These are phyloP conservation scores for Xestoiulus laeticollis DNA, from an alignment of 2,888 invertebrate species.

Conservation along the genomic window DNA sequence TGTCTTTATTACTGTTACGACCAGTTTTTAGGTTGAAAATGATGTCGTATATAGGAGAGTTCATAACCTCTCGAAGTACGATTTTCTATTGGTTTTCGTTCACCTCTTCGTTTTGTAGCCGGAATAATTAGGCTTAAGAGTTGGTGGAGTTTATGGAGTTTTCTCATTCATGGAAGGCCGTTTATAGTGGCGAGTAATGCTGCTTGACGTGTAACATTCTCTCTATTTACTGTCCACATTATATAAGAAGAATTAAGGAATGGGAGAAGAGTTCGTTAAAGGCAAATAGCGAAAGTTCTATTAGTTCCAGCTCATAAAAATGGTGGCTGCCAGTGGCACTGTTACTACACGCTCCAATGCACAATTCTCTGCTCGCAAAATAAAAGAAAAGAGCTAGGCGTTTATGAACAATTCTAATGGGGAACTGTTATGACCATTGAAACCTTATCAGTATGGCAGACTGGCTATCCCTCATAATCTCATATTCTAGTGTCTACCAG, in stretches of 20 bases:
- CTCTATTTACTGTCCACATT: constrained; percentile 41
- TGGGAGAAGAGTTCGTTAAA: constrained; percentile 41
- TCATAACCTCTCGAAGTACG: not conserved
- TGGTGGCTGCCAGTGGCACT: constrained; percentile 33
- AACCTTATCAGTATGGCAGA: not conserved
- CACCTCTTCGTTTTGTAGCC: constrained; percentile 33
- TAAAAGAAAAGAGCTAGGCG: not conserved
- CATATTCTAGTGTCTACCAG: not conserved
- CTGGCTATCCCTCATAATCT: not conserved
- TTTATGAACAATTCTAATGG: not conserved
- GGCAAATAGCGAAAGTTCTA: constrained; percentile 40
- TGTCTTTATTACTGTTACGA: not conserved
- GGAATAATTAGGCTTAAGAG: constrained; percentile 30
- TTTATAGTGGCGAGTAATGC: constrained; percentile 40
- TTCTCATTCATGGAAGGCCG: constrained; percentile 39
- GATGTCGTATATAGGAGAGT: not conserved
- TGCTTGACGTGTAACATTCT: constrained; percentile 39
- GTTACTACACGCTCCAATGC: not conserved
- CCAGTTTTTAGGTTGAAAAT: not conserved
- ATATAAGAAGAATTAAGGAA: constrained; percentile 31
- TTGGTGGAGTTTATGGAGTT: constrained; percentile 32
- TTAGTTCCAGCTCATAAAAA: constrained; percentile 43
- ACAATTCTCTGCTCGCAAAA: constrained; percentile 25
- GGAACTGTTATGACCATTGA: not conserved
- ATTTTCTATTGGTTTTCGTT: constrained; percentile 10